Conservation (phyloP, 1,140 invertebrate genomes). For the Geopemphigus sp. region DNA sequence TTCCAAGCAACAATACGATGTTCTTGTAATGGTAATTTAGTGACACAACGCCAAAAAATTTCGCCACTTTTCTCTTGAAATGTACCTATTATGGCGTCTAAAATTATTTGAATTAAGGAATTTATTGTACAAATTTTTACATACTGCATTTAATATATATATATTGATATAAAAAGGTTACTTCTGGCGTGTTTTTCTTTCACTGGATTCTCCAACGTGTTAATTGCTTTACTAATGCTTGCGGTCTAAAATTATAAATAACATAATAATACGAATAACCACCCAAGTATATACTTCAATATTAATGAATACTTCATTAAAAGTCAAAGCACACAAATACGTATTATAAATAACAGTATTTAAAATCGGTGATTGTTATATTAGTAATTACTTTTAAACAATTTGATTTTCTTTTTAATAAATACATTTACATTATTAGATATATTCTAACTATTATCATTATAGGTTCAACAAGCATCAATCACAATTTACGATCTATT, state of each 20-base stretch:
- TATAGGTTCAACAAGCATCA: no score
- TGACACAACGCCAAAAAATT: constrained; percentile 84
- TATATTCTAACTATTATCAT: no score
- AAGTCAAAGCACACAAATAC: background rate
- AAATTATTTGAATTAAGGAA: constrained; percentile 33
- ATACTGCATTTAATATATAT: background rate
- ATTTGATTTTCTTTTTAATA: no score
- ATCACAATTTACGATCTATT: no score
- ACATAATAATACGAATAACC: background rate
- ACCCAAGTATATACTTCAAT: no score
- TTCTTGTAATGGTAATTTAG: constrained; percentile 80
- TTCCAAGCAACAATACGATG: constrained; percentile 97
- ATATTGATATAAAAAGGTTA: constrained; percentile 62
- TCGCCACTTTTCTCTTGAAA: constrained; percentile 86
- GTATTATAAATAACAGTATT: background rate
- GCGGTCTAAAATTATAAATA: constrained; percentile 64
- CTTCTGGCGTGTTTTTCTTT: constrained; percentile 96
- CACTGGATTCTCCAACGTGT: constrained; percentile 80
- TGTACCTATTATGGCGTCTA: constrained; percentile 90
- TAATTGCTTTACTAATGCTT: constrained; percentile 88
- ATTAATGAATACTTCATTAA: background rate
- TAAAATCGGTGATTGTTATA: no score
- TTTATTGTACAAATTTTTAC: constrained; percentile 13
- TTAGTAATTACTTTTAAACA: no score
- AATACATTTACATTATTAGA: no score